phyloP scores from a whole-genome alignment of 2,797 vertebrate species.

The Allobates femoralis region DNA sequence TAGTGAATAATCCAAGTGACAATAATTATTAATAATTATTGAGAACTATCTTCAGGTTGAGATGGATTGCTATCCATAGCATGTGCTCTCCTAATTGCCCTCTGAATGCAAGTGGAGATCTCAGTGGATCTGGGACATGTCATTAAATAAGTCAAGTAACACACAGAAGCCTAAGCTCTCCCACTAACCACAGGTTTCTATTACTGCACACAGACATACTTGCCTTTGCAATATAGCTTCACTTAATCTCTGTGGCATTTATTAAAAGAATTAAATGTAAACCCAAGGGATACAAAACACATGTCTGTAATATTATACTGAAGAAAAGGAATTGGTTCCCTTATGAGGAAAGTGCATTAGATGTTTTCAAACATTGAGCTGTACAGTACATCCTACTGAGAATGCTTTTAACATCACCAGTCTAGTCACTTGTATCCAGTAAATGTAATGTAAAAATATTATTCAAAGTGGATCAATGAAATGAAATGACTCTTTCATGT shows the following conservation, averaged over 20 bases:
- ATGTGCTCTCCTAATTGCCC: slow-evolving; percentile 45
- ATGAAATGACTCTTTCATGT: slow-evolving; percentile 38
- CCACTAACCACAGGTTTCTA: slow-evolving; percentile 43
- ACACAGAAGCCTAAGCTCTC: slow-evolving; percentile 32
- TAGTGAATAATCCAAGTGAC: slow-evolving; percentile 53
- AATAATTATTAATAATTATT: slow-evolving; percentile 60
- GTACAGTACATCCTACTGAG: slow-evolving; percentile 32
- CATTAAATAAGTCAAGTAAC: slow-evolving; percentile 52
- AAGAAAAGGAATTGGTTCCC: slow-evolving; percentile 33
- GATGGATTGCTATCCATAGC: slow-evolving; percentile 31
- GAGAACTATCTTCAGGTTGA: slow-evolving; percentile 31
- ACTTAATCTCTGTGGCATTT: slow-evolving; percentile 50
- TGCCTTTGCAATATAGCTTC: slow-evolving; percentile 48
- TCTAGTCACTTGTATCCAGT: slow-evolving; percentile 27
- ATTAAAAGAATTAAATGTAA: slow-evolving; percentile 54
- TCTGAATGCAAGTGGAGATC: slow-evolving; percentile 45
- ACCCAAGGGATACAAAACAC: slow-evolving; percentile 49
- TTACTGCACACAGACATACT: slow-evolving; percentile 49
- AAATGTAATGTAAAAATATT: slow-evolving; percentile 46
- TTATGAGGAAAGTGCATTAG: slow-evolving; percentile 48
- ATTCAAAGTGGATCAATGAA: slow-evolving; percentile 46
- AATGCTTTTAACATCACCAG: slow-evolving; percentile 50
- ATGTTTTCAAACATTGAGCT: slow-evolving; percentile 48
- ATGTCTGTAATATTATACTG: slow-evolving; percentile 51
- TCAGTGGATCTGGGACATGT: slow-evolving; percentile 45